These are phyloP conservation scores for Furnarius figulus DNA, from an alignment of 2,113 vertebrate species.

Conservation along the genomic window DNA sequence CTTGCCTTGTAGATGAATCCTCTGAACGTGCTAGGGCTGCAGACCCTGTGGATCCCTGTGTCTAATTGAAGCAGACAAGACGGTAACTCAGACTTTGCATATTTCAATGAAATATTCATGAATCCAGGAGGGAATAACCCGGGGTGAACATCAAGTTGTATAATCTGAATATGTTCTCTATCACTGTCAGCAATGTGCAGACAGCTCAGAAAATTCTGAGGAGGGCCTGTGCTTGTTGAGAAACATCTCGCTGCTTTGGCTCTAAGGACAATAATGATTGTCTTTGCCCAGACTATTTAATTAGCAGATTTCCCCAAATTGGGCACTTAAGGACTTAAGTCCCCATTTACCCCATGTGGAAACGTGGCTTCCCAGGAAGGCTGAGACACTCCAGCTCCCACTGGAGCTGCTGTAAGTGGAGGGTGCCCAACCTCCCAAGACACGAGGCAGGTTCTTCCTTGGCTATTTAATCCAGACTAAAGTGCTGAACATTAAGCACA, in stretches of 20 bases:
- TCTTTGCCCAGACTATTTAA: constrained; percentile 16
- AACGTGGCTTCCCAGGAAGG: neutral
- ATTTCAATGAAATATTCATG: constrained; percentile 19
- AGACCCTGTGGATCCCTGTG: neutral
- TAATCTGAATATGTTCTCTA: neutral
- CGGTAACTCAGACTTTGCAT: neutral
- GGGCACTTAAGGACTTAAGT: neutral
- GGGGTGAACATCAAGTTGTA: neutral
- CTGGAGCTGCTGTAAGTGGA: fast-evolving
- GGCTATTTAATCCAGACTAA: neutral
- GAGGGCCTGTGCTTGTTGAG: neutral
- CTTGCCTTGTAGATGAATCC: neutral
- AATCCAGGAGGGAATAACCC: constrained; percentile 26
- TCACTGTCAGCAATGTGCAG: neutral
- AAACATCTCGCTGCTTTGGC: neutral
- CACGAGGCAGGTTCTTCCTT: neutral
- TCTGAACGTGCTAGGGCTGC: neutral
- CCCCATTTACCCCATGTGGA: neutral
- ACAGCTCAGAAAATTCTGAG: neutral
- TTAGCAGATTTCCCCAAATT: neutral
- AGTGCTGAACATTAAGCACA: neutral
- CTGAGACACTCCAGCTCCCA: neutral
- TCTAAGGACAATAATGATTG: neutral
- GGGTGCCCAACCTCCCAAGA: neutral
- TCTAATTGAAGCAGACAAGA: neutral